Conservation (phyloP, 2,888 invertebrate genomes). For the Shargacucullia verbasci region DNA sequence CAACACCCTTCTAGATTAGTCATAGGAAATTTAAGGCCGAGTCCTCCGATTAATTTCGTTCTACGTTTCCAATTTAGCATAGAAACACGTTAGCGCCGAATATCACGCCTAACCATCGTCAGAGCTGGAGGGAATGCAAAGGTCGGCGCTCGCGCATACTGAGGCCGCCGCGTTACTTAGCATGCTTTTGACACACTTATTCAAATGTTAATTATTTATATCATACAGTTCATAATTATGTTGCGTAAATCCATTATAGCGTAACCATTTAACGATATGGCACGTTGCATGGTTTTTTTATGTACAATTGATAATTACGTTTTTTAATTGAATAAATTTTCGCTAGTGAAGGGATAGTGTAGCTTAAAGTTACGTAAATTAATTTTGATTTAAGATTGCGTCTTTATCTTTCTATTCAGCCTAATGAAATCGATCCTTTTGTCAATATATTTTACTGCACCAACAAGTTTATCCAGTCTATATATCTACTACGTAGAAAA, state of each 20-base stretch:
- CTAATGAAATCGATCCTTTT: too few species aligned
- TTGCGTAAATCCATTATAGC: conserved; percentile 48
- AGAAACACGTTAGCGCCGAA: conserved; percentile 15
- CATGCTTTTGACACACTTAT: conserved; percentile 39
- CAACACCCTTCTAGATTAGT: background rate
- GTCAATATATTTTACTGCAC: too few species aligned
- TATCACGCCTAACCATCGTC: conserved; percentile 10
- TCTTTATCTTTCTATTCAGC: too few species aligned
- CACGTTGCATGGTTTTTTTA: conserved; percentile 14
- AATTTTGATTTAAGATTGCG: background rate
- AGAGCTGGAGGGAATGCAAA: conserved; percentile 15
- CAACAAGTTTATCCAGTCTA: too few species aligned
- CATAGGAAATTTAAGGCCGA: background rate
- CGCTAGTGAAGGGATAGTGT: too few species aligned
- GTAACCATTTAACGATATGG: conserved; percentile 30
- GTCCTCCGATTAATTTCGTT: background rate
- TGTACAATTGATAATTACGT: conserved; percentile 15
- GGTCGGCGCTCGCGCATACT: conserved; percentile 4
- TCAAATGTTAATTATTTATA: conserved; percentile 45
- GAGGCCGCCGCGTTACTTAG: conserved; percentile 13
- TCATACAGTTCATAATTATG: conserved; percentile 33
- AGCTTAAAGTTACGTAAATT: conserved; percentile 16
- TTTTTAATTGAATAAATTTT: conserved; percentile 1
- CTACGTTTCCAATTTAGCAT: background rate
- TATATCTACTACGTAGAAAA: too few species aligned